phyloP scores from a whole-genome alignment of 2,888 invertebrate genomes.

The Hartigia nigra region DNA sequence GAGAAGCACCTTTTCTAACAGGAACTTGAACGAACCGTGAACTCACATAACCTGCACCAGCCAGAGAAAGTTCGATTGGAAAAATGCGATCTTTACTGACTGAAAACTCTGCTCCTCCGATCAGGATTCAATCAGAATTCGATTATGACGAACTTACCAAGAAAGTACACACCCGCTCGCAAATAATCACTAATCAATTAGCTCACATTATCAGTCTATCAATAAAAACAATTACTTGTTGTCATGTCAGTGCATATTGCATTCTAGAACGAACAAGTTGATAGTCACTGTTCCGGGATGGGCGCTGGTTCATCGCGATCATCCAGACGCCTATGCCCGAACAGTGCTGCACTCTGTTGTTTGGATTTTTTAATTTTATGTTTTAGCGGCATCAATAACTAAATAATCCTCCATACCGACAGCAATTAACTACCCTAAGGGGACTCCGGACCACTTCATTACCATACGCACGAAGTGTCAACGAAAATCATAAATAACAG shows the following conservation, averaged over 20 bases:
- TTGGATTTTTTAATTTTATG: not conserved
- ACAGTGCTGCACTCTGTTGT: not conserved
- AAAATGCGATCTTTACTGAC: constrained; percentile 7
- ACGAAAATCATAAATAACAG: too few relatives aligned
- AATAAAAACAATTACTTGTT: constrained; percentile 56
- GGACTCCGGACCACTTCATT: too few relatives aligned
- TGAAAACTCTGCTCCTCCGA: constrained; percentile 16
- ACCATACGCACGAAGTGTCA: too few relatives aligned
- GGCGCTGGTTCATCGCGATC: not conserved
- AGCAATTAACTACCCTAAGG: too few relatives aligned
- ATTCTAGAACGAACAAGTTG: not conserved
- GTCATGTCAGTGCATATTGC: constrained; percentile 44
- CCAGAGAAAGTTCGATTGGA: constrained; percentile 14
- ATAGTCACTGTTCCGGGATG: not conserved
- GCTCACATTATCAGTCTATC: constrained; percentile 49
- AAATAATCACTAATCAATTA: constrained; percentile 31
- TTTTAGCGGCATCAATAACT: too few relatives aligned
- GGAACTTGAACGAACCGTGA: not conserved
- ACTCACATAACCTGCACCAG: constrained; percentile 48
- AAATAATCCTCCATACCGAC: not conserved
- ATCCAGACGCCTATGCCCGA: not conserved
- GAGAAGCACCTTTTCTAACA: not conserved
- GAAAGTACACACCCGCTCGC: constrained; percentile 36
- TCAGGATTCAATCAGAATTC: constrained; percentile 22
- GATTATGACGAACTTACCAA: constrained; percentile 31